A percentile compares a stretch with the other conserved stretches of the same genome.
Conservation (phyloP, 2,888 invertebrate species). For the Hedychridium roseum region DNA sequence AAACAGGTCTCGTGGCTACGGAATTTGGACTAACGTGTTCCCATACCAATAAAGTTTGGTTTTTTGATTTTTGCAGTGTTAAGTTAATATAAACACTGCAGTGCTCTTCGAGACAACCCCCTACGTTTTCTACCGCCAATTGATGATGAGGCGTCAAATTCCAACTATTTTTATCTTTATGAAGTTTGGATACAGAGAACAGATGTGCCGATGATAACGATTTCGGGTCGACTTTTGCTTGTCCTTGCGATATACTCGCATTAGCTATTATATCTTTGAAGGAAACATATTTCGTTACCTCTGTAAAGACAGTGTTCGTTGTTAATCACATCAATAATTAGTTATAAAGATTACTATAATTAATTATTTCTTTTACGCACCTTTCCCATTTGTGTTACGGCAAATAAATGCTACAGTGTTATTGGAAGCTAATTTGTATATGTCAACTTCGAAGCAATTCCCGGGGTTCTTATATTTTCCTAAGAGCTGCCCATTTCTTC, state of each 20-base stretch:
- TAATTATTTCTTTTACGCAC: conserved; percentile 37
- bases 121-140: conserved; percentile 75
- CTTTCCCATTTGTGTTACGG: conserved; percentile 36
- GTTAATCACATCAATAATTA: not conserved
- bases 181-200: conserved; percentile 15
- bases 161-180: conserved; percentile 34
- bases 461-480: conserved; percentile 51
- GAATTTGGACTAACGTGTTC: conserved; percentile 72
- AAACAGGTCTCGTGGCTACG: conserved; percentile 77
- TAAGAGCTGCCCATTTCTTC: conserved; percentile 73
- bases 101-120: conserved; percentile 74
- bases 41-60: conserved; percentile 67
- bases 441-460: conserved; percentile 39
- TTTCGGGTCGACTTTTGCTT: conserved; percentile 11
- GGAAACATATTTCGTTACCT: conserved; percentile 21
- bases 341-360: not conserved
- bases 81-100: conserved; percentile 66
- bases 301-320: conserved; percentile 18
- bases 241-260: conserved; percentile 15
- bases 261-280: conserved; percentile 23
- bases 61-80: conserved; percentile 67
- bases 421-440: conserved; percentile 43
- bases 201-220: conserved; percentile 9
- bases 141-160: conserved; percentile 47
- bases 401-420: conserved; percentile 48